Evolutionary conservation across 2,888 invertebrate genomes (phyloP).

Genomic region (Synanthedon andrenaeformis): DNA sequence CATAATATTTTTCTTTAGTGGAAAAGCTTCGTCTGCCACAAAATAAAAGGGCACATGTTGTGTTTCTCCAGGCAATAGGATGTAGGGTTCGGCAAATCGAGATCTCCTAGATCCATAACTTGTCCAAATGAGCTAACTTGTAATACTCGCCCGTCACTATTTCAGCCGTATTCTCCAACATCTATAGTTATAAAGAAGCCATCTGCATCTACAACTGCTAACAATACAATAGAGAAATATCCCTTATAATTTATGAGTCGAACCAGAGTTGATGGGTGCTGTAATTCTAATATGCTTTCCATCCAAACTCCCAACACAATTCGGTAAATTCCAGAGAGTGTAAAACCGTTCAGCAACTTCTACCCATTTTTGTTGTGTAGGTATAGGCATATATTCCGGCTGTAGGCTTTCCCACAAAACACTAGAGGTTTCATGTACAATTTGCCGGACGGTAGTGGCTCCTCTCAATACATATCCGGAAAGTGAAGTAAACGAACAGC

Average conservation of each 20-base stretch:
- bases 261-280: constrained; percentile 11
- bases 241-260: constrained; percentile 12
- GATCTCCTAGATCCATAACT: constrained; percentile 8
- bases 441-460: no score
- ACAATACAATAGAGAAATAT: no score
- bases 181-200: constrained; percentile 12
- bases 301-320: constrained; percentile 13
- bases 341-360: constrained; percentile 10
- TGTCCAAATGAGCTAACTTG: constrained; percentile 11
- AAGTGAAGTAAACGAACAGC: no score
- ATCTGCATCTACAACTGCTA: no score
- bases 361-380: constrained; percentile 10
- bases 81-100: constrained; percentile 7
- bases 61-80: constrained; percentile 8
- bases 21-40: no score
- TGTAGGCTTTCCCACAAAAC: constrained; percentile 8
- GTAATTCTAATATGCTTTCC: constrained; percentile 14
- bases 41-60: constrained; percentile 8
- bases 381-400: constrained; percentile 9
- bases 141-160: constrained; percentile 15
- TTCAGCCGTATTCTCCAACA: constrained; percentile 15
- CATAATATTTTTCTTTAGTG: no score
- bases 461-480: no score
- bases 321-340: constrained; percentile 14
- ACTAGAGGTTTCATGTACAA: constrained; percentile 8